Conservation (phyloP, 2,888 invertebrate species). For the Diplazon laetatorius region DNA sequence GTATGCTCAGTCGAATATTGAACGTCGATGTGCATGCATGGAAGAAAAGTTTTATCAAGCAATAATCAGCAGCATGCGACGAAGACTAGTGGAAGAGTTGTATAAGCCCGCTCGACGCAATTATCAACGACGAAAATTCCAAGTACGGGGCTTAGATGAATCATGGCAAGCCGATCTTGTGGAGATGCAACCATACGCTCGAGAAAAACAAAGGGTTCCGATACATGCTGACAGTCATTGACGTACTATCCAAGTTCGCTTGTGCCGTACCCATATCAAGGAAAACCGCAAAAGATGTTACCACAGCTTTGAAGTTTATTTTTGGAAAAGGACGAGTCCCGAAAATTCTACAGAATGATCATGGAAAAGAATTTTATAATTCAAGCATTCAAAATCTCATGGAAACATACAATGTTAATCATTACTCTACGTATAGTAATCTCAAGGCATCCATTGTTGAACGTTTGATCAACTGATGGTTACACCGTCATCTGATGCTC, state of each 20-base stretch:
- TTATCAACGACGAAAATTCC: constrained; percentile 75
- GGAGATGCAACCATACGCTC: constrained; percentile 73
- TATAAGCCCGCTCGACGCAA: constrained; percentile 78
- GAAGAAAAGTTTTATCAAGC: too few species aligned
- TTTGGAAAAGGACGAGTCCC: constrained; percentile 52
- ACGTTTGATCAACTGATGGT: too few species aligned
- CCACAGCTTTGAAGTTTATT: constrained; percentile 66
- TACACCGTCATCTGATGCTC: too few species aligned
- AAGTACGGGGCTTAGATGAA: constrained; percentile 79
- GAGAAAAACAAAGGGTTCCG: constrained; percentile 72
- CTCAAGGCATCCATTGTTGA: constrained; percentile 74
- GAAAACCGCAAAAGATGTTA: constrained; percentile 73
- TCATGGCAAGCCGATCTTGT: constrained; percentile 81
- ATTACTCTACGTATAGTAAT: constrained; percentile 65
- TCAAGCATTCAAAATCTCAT: constrained; percentile 48
- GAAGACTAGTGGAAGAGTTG: constrained; percentile 72
- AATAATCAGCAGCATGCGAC: background rate
- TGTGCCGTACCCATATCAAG: constrained; percentile 77
- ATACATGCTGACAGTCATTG: constrained; percentile 77
- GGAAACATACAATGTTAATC: constrained; percentile 49
- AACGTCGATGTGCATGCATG: constrained; percentile 51
- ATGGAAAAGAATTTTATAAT: constrained; percentile 64
- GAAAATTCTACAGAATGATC: constrained; percentile 54
- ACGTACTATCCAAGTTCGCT: constrained; percentile 78
- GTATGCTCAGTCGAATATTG: constrained; percentile 19